Base-by-base conservation (phyloP, 2,797 vertebrate species). In the Lutjanus campechanus region DNA sequence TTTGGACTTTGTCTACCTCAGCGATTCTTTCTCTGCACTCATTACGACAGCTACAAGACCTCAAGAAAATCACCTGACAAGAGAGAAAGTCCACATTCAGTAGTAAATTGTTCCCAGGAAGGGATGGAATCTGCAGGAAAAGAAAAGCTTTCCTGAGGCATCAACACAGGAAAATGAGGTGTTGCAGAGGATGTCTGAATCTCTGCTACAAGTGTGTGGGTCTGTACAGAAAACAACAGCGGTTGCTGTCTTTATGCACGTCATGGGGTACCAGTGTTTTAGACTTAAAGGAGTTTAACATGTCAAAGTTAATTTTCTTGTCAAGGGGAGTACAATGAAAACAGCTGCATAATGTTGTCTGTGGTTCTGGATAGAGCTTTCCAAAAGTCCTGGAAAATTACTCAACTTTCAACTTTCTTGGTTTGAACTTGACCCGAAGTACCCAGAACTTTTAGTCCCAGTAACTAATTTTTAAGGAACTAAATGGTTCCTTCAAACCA, bases 371-470 rank as follows among this genome's bases (percentile, higher is more conserved):
- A 44, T 20, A 29, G 12, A 77, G 70, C 22, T 50, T 56, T 66
- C 11, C 56, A 58, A 72, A 25, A 79, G 60, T 46, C 19, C 60
- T 12, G 20, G 62, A 65, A 58, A 69, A 73, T 25, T 50, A n/a
- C 67, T 77, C 7, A 20, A 11, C 54, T 76, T 70, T n/a, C n/a
- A n/a, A n/a, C n/a, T n/a, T n/a, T 71, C 54, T 70, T 12, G n/a
- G 49, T 64, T 20, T n/a, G 0, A 73, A 58, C n/a, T 29, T 41
- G 20, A 36, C 29, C 29, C 3, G 29, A 36, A 36, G 29, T 36
- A 36, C 5, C 29, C 29, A 36, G 29, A 36, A 36, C 29, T 4
- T 36, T 36, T 36, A 36, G 29, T 36, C 29, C 29, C 29, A 36
- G 29, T 2, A 36, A 4, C 29, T 36, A 36, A 36, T 36, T 36